Percentiles rank a stretch among this genome's conserved stretches.
These are phyloP conservation scores for Chalcis sispes DNA, from an alignment of 2,888 invertebrate species.

Conservation along the genomic window DNA sequence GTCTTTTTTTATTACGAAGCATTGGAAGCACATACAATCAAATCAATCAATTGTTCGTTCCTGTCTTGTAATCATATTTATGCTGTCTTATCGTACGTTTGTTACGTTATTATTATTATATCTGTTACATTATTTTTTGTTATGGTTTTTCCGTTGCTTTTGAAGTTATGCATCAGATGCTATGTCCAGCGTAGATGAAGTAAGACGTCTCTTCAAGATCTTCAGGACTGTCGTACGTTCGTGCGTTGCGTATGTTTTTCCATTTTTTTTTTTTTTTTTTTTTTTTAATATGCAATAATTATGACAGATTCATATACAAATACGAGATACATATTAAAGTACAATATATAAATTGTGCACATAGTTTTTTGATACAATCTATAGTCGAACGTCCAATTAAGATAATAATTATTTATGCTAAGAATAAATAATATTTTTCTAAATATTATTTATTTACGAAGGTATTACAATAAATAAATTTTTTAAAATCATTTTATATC, in stretches of 20 bases:
- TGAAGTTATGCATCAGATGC: background rate
- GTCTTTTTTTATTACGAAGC: constrained; percentile 62
- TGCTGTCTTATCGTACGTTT: constrained; percentile 42
- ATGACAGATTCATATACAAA: constrained; percentile 31
- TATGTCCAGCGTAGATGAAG: constrained; percentile 18
- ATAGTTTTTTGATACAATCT: constrained; percentile 55
- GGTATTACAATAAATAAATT: too few species aligned
- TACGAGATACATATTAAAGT: constrained; percentile 34
- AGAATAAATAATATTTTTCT: too few species aligned
- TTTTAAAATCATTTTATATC: too few species aligned
- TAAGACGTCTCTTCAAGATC: constrained; percentile 28
- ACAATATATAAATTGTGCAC: constrained; percentile 55
- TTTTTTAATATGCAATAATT: constrained; percentile 27
- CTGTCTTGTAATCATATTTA: constrained; percentile 41
- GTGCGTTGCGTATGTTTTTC: constrained; percentile 36
- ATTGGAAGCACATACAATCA: constrained; percentile 70
- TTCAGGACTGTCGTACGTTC: constrained; percentile 45
- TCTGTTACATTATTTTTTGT: constrained; percentile 22
- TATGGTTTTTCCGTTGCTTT: background rate
- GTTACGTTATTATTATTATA: constrained; percentile 27
- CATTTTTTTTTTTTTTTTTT: constrained; percentile 2
- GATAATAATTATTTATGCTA: constrained; percentile 2
- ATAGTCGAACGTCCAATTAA: constrained; percentile 58
- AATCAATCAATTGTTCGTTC: constrained; percentile 47
- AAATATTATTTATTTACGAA: too few species aligned